Conservation (phyloP, 2,797 vertebrate species). For the Gallinago nigripennis region DNA sequence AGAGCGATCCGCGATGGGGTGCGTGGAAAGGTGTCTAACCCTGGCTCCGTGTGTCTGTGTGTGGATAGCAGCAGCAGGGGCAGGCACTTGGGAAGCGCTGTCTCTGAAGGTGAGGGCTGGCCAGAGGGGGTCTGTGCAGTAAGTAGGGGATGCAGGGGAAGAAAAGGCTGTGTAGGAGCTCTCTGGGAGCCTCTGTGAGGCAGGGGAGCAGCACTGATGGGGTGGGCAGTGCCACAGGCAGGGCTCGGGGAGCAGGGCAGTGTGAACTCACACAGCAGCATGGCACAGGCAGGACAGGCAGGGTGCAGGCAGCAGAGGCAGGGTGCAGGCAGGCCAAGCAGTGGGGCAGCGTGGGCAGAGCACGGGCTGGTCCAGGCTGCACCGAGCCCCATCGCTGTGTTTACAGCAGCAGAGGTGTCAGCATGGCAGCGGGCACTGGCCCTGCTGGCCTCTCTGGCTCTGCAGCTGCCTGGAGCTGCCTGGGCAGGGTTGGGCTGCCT, state of each 20-base stretch:
- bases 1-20: rapidly evolving
- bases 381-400: rapidly evolving
- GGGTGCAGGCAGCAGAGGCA: neutral
- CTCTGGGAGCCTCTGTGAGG: neutral
- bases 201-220: neutral
- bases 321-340: neutral
- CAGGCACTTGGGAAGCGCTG: neutral
- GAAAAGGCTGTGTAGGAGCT: neutral
- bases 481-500: neutral
- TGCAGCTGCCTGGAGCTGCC: neutral
- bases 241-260: neutral
- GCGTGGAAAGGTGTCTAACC: neutral
- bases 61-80: neutral
- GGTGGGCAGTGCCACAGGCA: neutral
- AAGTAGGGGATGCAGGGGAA: neutral
- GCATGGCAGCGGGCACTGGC: rapidly evolving
- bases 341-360: neutral
- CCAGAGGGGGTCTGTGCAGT: neutral
- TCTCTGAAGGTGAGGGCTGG: neutral
- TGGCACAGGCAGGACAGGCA: neutral
- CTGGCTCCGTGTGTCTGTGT: neutral
- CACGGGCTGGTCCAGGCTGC: rapidly evolving
- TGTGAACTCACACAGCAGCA: too few species aligned
- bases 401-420: neutral
- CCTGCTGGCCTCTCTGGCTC: rapidly evolving